A percentile compares a stretch with the other conserved stretches of the same genome.
Evolutionary conservation across 2,888 invertebrate genomes (phyloP).

Genomic region (Macrophya alboannulata): DNA sequence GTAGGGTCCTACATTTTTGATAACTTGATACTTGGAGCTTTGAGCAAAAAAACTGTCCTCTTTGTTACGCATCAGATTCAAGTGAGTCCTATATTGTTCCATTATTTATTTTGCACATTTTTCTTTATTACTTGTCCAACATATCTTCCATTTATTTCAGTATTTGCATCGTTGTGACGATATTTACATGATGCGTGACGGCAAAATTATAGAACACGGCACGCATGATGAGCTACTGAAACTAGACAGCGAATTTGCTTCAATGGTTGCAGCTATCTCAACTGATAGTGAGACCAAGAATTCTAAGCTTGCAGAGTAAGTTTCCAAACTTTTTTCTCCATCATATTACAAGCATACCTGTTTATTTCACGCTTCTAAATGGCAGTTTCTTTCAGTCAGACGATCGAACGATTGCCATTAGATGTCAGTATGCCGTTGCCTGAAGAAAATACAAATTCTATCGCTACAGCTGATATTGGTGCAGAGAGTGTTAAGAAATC

Average conservation of each 20-base stretch:
- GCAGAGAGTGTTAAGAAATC: neutral
- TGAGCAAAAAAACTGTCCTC: slow-evolving; percentile 82
- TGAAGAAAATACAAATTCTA: neutral
- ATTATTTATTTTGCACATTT: neutral
- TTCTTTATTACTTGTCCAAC: neutral
- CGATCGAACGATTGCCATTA: neutral
- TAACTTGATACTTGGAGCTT: slow-evolving; percentile 80
- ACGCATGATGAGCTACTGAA: slow-evolving; percentile 81
- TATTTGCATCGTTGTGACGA: slow-evolving; percentile 83
- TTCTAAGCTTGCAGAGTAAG: neutral
- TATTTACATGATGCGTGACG: slow-evolving; percentile 83
- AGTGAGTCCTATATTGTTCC: slow-evolving; percentile 68
- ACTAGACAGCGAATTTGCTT: slow-evolving; percentile 74
- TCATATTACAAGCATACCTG: neutral
- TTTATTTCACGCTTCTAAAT: neutral
- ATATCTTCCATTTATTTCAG: slow-evolving; percentile 61
- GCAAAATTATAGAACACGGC: slow-evolving; percentile 82
- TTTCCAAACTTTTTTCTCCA: neutral
- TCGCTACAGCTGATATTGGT: neutral
- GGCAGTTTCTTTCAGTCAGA: neutral
- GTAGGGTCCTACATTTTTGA: slow-evolving; percentile 82
- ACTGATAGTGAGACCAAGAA: slow-evolving; percentile 57
- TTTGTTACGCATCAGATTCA: slow-evolving; percentile 85
- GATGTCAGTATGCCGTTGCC: neutral
- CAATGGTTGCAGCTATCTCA: slow-evolving; percentile 69